Percentiles rank a stretch among this genome's conserved stretches.
Conservation (phyloP, 2,888 invertebrate genomes). For the Sesia apiformis region DNA sequence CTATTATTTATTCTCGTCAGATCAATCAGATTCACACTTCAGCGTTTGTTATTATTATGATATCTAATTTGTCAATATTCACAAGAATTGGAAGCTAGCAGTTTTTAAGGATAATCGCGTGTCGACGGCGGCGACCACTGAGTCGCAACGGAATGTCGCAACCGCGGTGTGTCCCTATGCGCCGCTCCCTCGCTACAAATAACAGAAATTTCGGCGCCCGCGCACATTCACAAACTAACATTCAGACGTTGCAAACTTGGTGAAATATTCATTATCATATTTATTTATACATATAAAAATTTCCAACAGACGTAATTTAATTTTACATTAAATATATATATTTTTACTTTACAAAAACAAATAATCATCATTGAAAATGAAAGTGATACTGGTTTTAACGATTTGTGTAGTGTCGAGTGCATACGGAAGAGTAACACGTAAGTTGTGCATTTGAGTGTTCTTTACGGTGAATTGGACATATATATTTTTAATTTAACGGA, state of each 20-base stretch:
- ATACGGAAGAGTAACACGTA: conserved; percentile 53
- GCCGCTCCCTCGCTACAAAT: conserved; percentile 53
- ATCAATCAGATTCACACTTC: no score
- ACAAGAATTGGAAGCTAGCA: neutral
- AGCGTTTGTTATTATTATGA: no score
- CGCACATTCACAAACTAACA: conserved; percentile 41
- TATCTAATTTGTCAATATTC: no score
- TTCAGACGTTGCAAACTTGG: conserved; percentile 26
- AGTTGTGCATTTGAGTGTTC: conserved; percentile 20
- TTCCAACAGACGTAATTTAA: no score
- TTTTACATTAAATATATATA: no score
- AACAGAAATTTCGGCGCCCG: conserved; percentile 43
- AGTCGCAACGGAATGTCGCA: conserved; percentile 4
- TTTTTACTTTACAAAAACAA: neutral
- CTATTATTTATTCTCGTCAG: no score
- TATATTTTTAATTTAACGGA: no score
- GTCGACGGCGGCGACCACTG: neutral
- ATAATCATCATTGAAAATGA: conserved; percentile 22
- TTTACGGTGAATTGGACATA: neutral
- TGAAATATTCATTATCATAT: neutral
- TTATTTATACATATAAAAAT: no score
- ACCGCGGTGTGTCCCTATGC: conserved; percentile 4
- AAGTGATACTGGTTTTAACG: conserved; percentile 35
- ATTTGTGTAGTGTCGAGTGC: conserved; percentile 30
- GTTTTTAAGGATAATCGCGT: neutral